phyloP scores from a whole-genome alignment of 1,140 invertebrate species.

The Brachionus angularis region DNA sequence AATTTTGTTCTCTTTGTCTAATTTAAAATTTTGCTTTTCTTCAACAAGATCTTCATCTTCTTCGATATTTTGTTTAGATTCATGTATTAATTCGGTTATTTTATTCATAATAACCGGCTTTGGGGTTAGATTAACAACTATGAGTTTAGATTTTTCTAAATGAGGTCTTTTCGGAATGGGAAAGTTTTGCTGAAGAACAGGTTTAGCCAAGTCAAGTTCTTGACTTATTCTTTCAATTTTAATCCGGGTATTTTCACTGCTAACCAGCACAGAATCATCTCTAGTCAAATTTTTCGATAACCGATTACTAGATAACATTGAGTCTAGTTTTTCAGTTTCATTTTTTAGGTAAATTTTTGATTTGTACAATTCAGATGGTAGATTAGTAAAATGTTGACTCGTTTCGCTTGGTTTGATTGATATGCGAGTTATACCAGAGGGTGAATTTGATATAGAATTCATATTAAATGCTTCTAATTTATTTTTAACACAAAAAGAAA shows the following conservation, averaged over 20 bases:
- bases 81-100: no score
- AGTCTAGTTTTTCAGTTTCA: not conserved
- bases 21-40: not conserved
- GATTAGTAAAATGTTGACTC: not conserved
- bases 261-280: constrained; percentile 20
- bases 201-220: constrained; percentile 16
- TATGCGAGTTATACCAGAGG: constrained; percentile 24
- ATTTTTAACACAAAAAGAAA: not conserved
- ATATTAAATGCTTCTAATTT: no score
- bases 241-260: constrained; percentile 1
- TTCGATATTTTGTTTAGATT: no score
- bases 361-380: not conserved
- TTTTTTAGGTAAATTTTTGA: constrained; percentile 8
- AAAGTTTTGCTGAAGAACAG: not conserved
- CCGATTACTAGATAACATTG: not conserved
- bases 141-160: constrained; percentile 26
- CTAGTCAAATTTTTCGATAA: not conserved
- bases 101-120: not conserved
- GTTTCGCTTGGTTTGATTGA: constrained; percentile 14
- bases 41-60: no score
- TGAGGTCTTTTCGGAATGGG: not conserved
- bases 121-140: constrained; percentile 20
- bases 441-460: constrained; percentile 21
- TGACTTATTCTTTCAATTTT: constrained; percentile 28
- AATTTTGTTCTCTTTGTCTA: constrained; percentile 12